Evolutionary conservation across 1,140 invertebrate genomes (phyloP), one percentile per base, ranked within the genome.

Genomic region (Hyles vespertilio): DNA sequence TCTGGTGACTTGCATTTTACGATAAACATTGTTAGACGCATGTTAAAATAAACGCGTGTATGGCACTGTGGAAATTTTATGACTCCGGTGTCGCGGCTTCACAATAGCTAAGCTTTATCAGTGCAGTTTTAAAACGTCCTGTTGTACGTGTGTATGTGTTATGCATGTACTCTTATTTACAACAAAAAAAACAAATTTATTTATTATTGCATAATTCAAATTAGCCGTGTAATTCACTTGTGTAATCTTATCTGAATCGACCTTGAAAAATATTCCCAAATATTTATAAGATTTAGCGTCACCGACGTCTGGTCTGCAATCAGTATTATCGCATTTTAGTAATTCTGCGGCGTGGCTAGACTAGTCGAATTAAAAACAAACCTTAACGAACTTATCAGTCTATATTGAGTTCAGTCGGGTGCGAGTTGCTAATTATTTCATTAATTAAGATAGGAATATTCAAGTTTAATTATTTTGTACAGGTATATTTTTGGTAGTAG

Each of bases 31-130:
- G 54, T 56, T 58, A 48, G 43, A 32, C 9, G 51, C 47, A 12
- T 32, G 45, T 55, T 54, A 45, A 3, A 54, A 44, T 43, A 54
- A 36, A 46, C 32, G 47, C 32, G n/a, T 40, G 49, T 45, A 57
- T 52, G 53, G 48, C 12, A 11, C 32, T 59, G 52, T 63, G 57
- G 51, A 58, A 56, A 63, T 59, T 59, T 58, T 56, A 49, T 54
- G 47, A 51, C 47, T 57, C 5, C 53, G 40, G 52, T 50, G 45
- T 32, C 60, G 44, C 33, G 9, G 7, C 32, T n/a, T 8, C 6
- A 33, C 50, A 34, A 40, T 40, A 40, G 5, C 36, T 40, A 40
- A 5, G 8, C 5, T 8, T 40, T 40, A 5, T 8, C 36, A 40
- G 5, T 5, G 36, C 36, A 8, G 8, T 40, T 40, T 40, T 5